Evolutionary conservation across 2,113 vertebrate species (phyloP), one percentile per base, ranked within the genome.

Genomic region (Hypocryptadius cinnamomeus): DNA sequence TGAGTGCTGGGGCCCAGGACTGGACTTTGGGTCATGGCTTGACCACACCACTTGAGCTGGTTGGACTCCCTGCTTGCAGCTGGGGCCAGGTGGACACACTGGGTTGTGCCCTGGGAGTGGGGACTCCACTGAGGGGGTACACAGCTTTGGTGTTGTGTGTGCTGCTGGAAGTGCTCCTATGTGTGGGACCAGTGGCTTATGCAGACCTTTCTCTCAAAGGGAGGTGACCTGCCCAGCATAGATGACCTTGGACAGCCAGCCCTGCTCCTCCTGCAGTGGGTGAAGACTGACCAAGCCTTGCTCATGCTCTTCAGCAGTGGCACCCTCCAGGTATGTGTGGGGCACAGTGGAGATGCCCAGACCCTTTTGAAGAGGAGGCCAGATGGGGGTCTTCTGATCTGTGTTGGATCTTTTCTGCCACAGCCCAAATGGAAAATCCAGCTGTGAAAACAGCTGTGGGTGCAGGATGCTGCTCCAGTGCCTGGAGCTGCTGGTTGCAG

Each of bases 271-370:
- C 97, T 99, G 73, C 99, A 99, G 96, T 99, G 99, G 99, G 98
- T 99, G 93, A 99, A 99, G 97, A 99, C 99, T 0, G 99, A 99
- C 64, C 99, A 99, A 71, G 99, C 99, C 59, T 98, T 99, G 50
- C 97, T 99, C 64, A 99, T 99, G 99, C 98, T 99, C 50, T 99
- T 99, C 94, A 99, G 98, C 96, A 99, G 95, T 10, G 98, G 98
- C 68, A 99, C 99, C 30, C 97, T 99, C 65, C 99, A 99, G 98
- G 99, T 99, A 92, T 37, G 95, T 45, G 54, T 42, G 13, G 30
- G 14, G 15, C 25, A 59, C 24, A 42, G 59, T 9, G 14, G 50
- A 53, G n/a, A 39, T 60, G 61, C 8, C 15, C 19, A 47, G 74
- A 33, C n/a, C 14, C 10, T 39, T 37, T 6, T 37, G 30, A 61